Evolutionary conservation across 2,797 vertebrate species (phyloP), one percentile per base, ranked within the genome.

Genomic region (Lepilemur ruficaudatus): DNA sequence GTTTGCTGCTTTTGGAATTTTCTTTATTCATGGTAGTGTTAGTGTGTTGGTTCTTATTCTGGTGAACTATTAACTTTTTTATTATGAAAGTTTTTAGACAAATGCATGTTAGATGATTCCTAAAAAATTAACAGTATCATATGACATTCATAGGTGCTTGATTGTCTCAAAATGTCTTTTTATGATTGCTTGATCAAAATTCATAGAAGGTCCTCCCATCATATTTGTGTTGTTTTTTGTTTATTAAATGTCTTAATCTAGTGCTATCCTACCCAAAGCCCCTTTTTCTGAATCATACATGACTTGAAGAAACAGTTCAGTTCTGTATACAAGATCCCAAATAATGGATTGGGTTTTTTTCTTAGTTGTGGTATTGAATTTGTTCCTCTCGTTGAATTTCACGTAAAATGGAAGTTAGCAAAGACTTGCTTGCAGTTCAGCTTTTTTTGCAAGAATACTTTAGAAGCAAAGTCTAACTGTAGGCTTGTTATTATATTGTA

Each of bases 1-100:
- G 99, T 98, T 50, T 96, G 94, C 61, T 72, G 3, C 46, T 61
- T 85, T 13, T 8, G 28, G 59, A 67, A 4, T 94, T 95, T 79
- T 35, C 5, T 93, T 73, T 81, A 7, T 92, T 91, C 23, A 41
- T 17, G 41, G 70, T 84, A 94, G 85, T 35, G 28, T 61, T 89
- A 13, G 61, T 78, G 4, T 46, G 23, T 82, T 32, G 35, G n/a
- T 38, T 30, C 12, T 78, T 86, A 28, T 82, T 95, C 5, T 73
- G 82, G 41, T 67, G 63, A 88, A 46, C 69, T 87, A 25, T 12
- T 93, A 67, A 18, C 22, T 59, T 57, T 91, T 79, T 94, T 41
- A 65, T 82, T 72, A 30, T 52, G 5, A 70, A 94, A 78, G 8
- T 50, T 88, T 79, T 69, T 30, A 72, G 52, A 78, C n/a, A 61